phyloP scores from a whole-genome alignment of 2,797 vertebrate genomes.

The Capromys pilorides region DNA sequence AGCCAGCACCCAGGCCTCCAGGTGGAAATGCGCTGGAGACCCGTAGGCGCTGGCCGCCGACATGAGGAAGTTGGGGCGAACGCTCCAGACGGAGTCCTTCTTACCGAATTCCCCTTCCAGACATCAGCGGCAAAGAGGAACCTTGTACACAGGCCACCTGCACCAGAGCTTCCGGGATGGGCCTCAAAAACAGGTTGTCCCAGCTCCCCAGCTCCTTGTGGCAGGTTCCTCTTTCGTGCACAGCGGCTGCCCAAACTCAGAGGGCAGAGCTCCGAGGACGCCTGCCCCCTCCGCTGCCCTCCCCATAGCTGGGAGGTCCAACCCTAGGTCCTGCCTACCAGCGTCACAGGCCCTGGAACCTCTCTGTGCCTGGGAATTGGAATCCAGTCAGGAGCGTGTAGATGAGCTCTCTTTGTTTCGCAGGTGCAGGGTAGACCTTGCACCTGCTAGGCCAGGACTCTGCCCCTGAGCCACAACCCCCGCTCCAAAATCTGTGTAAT shows the following conservation, averaged over 20 bases:
- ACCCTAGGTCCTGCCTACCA: too few species aligned
- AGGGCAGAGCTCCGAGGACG: neutral
- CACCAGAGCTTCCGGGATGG: constrained; percentile 78
- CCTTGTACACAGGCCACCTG: constrained; percentile 82
- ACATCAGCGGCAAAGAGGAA: constrained; percentile 82
- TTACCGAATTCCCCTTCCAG: constrained; percentile 85
- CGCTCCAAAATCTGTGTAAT: neutral
- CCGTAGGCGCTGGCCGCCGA: neutral
- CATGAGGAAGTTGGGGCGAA: constrained; percentile 80
- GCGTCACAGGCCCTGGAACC: neutral
- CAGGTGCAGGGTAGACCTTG: neutral
- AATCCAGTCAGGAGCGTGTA: neutral
- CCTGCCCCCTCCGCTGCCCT: neutral
- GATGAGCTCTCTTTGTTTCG: neutral
- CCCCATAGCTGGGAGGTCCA: neutral
- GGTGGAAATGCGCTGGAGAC: neutral
- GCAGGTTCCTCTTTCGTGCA: constrained; percentile 70
- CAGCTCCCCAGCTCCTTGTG: neutral
- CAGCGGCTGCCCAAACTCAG: neutral
- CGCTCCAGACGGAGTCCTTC: constrained; percentile 73
- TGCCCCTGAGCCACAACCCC: neutral
- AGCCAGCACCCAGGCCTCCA: neutral
- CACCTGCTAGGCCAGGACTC: neutral
- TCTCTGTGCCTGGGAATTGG: neutral
- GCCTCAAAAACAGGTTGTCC: constrained; percentile 78